Percentiles rank a stretch among this genome's conserved stretches.
Evolutionary conservation across 1,140 invertebrate genomes (phyloP).

Genomic region (Heliothis subflexa): DNA sequence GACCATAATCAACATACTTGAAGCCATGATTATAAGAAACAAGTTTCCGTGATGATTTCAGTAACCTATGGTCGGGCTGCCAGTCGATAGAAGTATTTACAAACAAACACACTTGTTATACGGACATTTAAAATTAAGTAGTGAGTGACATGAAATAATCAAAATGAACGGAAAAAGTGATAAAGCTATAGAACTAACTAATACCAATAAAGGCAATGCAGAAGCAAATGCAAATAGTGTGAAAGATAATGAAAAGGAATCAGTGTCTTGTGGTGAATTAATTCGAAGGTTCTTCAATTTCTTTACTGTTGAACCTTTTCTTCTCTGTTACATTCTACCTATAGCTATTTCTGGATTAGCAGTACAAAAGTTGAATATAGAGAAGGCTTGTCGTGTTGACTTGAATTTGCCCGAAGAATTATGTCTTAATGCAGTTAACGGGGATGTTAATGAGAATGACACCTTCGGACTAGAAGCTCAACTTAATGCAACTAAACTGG

Average conservation of each 20-base stretch:
- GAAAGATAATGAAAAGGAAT: constrained; percentile 44
- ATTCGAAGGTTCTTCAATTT: constrained; percentile 60
- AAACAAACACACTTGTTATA: constrained; percentile 58
- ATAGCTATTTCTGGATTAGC: constrained; percentile 83
- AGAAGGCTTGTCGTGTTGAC: constrained; percentile 88
- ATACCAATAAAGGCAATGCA: constrained; percentile 42
- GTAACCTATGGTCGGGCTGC: constrained; percentile 50
- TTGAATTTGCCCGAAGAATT: constrained; percentile 83
- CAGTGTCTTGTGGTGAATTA: constrained; percentile 38
- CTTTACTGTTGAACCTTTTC: constrained; percentile 87
- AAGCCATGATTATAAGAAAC: constrained; percentile 56
- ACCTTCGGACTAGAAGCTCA: constrained; percentile 64
- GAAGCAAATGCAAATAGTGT: constrained; percentile 44
- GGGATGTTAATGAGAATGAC: constrained; percentile 65
- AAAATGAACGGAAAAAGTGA: constrained; percentile 54
- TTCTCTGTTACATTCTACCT: constrained; percentile 86
- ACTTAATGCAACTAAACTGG: constrained; percentile 80
- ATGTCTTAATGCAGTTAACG: constrained; percentile 81
- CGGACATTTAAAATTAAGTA: not conserved
- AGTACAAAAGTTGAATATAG: constrained; percentile 87
- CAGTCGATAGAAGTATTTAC: constrained; percentile 66
- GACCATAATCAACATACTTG: not conserved
- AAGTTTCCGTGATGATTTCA: constrained; percentile 62
- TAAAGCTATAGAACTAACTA: constrained; percentile 46
- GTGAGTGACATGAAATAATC: constrained; percentile 35